Evolutionary conservation across 2,113 vertebrate genomes (phyloP), one percentile per base, ranked within the genome.

Genomic region (Aptenodytes forsteri): DNA sequence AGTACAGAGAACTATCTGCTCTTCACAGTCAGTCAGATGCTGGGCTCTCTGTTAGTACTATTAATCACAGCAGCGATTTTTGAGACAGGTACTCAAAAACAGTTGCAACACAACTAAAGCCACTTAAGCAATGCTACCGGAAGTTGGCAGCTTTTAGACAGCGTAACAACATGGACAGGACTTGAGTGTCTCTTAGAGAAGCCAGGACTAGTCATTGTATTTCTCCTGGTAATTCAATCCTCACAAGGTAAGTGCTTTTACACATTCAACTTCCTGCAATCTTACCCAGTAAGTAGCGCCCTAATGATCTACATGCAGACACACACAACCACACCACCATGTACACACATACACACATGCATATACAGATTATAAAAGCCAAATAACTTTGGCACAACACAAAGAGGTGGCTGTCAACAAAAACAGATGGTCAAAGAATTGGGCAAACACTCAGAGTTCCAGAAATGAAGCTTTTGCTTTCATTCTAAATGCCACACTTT

Each of bases 401-500:
- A 87, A 97, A 98, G 98, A 98, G 97, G 98, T 98, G 98, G 98
- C 93, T 99, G 98, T 98, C 98, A 98, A 98, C 98, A 98, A 96
- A 98, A 98, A 97, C 98, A 99, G 98, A 99, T 99, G 98, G 98
- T 98, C 98, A 98, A 98, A 98, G 98, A 98, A 98, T 98, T 98
- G 98, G 98, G 98, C 98, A 98, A 98, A 98, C 98, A 98, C 96
- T 96, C 98, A 97, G 97, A 97, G 97, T 97, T 98, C 98, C 98
- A 98, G 98, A 98, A 98, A 98, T 54, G 93, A 98, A 98, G 97
- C 89, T 96, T 97, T 96, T 97, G 98, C 91, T 98, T 98, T 97
- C 96, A 95, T 98, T 98, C 97, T 97, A 98, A 98, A 98, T 98
- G 98, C 98, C 98, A 98, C 98, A 94, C 98, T 98, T 98, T 84